phyloP scores from a whole-genome alignment of 2,113 vertebrate genomes.

The Xiphias gladius region DNA sequence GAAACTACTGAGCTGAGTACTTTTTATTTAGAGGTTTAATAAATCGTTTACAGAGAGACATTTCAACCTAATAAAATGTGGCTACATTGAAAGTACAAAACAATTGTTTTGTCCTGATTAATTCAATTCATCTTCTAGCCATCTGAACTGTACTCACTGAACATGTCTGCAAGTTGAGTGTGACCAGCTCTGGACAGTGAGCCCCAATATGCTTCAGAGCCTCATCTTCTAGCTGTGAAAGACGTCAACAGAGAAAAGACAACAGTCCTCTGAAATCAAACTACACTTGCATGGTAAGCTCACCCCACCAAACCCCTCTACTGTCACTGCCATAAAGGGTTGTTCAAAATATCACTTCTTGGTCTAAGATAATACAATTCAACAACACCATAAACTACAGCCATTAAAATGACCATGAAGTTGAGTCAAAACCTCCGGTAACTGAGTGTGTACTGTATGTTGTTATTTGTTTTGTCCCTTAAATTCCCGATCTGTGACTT shows the following conservation, averaged over 20 bases:
- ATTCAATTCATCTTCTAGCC: not conserved
- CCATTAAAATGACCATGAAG: not conserved
- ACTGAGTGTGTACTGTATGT: not conserved
- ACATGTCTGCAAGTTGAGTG: slow-evolving; percentile 97
- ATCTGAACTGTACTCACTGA: slow-evolving; percentile 87
- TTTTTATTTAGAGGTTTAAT: not conserved
- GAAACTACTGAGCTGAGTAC: not conserved
- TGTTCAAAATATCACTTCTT: not conserved
- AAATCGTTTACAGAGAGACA: not conserved
- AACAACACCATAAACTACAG: not conserved
- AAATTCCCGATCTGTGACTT: not conserved
- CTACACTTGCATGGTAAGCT: not conserved
- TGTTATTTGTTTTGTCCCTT: not conserved
- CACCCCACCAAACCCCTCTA: not conserved
- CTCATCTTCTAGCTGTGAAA: slow-evolving; percentile 93
- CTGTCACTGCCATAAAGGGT: not conserved
- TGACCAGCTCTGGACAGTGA: slow-evolving; percentile 96
- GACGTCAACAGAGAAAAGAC: not conserved
- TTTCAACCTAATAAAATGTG: not conserved
- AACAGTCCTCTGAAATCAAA: not conserved
- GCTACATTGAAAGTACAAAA: not conserved
- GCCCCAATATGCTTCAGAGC: slow-evolving; percentile 96
- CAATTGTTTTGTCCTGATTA: not conserved
- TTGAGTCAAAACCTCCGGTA: not conserved
- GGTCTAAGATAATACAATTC: not conserved